Conservation (phyloP, 1,140 invertebrate genomes). For the Drosophila simulans region DNA sequence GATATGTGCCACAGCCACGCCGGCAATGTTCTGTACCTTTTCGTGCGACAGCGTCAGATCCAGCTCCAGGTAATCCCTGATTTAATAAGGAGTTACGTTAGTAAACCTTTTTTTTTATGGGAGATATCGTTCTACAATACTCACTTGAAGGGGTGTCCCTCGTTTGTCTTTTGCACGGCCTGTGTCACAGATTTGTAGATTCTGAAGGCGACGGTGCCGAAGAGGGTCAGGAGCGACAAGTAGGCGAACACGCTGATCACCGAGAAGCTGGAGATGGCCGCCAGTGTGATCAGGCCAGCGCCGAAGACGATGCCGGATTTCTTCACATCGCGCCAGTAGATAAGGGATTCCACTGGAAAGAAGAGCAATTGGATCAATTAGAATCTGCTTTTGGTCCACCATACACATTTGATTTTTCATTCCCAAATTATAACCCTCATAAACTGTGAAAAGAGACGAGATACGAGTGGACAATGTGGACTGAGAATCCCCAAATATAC, state of each 20-base stretch:
- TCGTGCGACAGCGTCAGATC: constrained; percentile 94
- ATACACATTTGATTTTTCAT: constrained; percentile 4
- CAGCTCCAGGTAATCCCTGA: constrained; percentile 93
- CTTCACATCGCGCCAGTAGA: constrained; percentile 98
- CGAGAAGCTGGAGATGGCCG: constrained; percentile 97
- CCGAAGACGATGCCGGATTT: constrained; percentile 97
- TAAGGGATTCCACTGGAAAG: constrained; percentile 95
- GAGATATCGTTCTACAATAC: constrained; percentile 91
- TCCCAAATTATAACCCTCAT: constrained; percentile 33
- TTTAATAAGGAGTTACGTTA: constrained; percentile 18
- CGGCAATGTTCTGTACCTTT: constrained; percentile 93
- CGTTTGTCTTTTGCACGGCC: constrained; percentile 98
- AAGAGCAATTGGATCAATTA: constrained; percentile 62
- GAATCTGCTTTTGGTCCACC: not conserved
- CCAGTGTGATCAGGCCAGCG: constrained; percentile 92
- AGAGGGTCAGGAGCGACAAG: constrained; percentile 92
- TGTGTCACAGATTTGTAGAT: constrained; percentile 98
- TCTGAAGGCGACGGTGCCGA: constrained; percentile 95
- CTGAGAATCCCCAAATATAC: constrained; percentile 46
- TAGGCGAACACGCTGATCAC: constrained; percentile 98
- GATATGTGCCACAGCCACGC: constrained; percentile 92
- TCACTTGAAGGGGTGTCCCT: constrained; percentile 99
- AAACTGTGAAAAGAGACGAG: constrained; percentile 24
- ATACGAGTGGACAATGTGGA: constrained; percentile 18
- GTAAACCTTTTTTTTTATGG: constrained; percentile 40